Evolutionary conservation across 1,140 invertebrate genomes (phyloP), one percentile per base, ranked within the genome.

Genomic region (Drosophila lowei): DNA sequence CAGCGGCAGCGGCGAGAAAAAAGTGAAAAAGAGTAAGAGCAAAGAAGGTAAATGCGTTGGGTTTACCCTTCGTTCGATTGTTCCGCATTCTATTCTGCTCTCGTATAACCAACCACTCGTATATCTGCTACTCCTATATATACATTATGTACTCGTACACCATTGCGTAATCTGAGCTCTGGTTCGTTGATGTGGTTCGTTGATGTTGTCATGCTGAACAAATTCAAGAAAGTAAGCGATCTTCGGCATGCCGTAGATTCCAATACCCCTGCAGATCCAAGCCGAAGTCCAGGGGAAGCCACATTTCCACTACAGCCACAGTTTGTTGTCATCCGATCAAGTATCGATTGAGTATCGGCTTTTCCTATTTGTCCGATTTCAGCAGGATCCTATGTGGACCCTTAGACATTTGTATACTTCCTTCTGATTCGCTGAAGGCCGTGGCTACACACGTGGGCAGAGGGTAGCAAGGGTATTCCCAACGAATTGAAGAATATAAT

Each of bases 1-100:
- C 57, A 89, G 76, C 61, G 81, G 81, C 49, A 90, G 81, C 44
- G 89, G 90, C 84, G 90, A 91, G 78, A 91, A 91, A 75, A 90
- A 91, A 90, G 89, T 79, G 72, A 90, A 90, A 84, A 88, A 89
- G 89, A 91, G 89, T 88, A 91, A 92, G 84, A 90, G 85, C 71
- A 88, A 88, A 90, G 84, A 90, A 91, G 86, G 88, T 91, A 90
- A 90, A 89, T 90, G 57, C 77, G 57, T 88, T 88, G 84, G 88
- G 85, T 91, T 91, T 90, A 90, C 75, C 89, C 77, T 88, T 90
- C 89, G 72, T 75, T 76, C 48, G 77, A 76, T 79, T 85, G 84
- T 85, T 57, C 49, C 38, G 28, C 54, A 54, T 54, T 15, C 28
- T 25, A 49, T 28, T 28, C 16, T 47, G 0, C 25, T 18, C 41